A percentile compares a stretch with the other conserved stretches of the same genome.
These are phyloP conservation scores for Nycticryphes semicollaris DNA, from an alignment of 2,113 vertebrate genomes.

Conservation along the genomic window DNA sequence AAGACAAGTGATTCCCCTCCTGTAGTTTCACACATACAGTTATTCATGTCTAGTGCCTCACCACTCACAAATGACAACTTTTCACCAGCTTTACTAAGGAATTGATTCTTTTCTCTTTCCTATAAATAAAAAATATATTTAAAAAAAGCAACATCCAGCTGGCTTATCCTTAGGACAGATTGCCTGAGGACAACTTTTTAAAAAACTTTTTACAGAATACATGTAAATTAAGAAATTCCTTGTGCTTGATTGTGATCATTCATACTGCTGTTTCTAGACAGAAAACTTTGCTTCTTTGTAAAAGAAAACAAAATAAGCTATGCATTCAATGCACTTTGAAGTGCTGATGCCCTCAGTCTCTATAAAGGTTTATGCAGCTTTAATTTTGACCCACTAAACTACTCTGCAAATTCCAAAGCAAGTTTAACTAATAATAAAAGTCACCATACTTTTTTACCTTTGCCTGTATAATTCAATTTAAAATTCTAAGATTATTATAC, in stretches of 20 bases:
- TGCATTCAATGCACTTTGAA: not conserved
- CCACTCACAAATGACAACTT: slow-evolving; percentile 17
- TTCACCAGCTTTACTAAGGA: slow-evolving; percentile 1
- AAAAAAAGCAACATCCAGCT: not conserved
- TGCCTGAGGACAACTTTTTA: not conserved
- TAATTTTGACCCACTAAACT: not conserved
- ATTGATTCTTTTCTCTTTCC: not conserved
- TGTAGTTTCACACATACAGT: not conserved
- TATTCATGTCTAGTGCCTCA: not conserved
- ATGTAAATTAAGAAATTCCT: not conserved
- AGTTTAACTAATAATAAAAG: not conserved
- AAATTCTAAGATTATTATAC: not conserved
- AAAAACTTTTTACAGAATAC: not conserved
- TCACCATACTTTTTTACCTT: not conserved
- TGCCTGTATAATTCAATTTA: not conserved
- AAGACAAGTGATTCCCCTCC: not conserved
- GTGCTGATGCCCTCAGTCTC: not conserved
- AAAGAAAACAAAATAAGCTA: not conserved
- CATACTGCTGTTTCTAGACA: not conserved
- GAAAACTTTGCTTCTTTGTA: not conserved
- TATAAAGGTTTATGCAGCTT: not conserved
- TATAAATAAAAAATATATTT: not conserved
- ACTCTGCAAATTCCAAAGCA: not conserved
- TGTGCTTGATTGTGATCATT: not conserved
- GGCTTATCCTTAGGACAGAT: not conserved